Evolutionary conservation across 2,888 invertebrate genomes (phyloP), one percentile per base, ranked within the genome.

Genomic region (Dryocosmus kuriphilus): DNA sequence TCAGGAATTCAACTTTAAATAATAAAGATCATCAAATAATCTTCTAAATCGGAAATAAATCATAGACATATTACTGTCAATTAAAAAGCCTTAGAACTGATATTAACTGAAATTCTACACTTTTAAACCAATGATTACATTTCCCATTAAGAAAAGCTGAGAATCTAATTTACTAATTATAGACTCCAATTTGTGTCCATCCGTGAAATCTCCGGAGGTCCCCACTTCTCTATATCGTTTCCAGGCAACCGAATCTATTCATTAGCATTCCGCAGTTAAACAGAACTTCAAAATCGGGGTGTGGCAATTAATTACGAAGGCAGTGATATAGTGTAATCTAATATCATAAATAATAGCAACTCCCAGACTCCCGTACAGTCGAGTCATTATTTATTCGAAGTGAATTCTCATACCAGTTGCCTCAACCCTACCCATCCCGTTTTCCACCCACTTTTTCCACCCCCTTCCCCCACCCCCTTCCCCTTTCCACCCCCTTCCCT

Each of bases 311-410:
- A 87, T 88, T 85, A 86, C 82, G 74, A 84, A 81, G 84, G 80
- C 86, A 85, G 85, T 86, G 85, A 87, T 86, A 83, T 83, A 86
- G 81, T 82, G 83, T 83, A 85, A 86, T 88, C 85, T 85, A 85
- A 88, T 84, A 81, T 82, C 86, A 85, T 87, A 88, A 87, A 86
- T 87, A 88, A 88, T 88, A 84, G 82, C 83, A 71, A 79, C 65
- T 77, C 76, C 71, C 63, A 46, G 63, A 46, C 51, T 63, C 65
- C 76, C 62, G 79, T 78, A 79, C 81, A 83, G 80, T 80, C 79
- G 78, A 81, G 82, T 84, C 81, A 83, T 85, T 84, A 85, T 86
- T 86, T 86, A 87, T 84, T 83, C 81, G 80, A 79, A 79, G 82
- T 78, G 75, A 83, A 81, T 85, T 83, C 80, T 65, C 77, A 71